Conservation (phyloP, 2,797 vertebrate species). For the Aldrovandia affinis region DNA sequence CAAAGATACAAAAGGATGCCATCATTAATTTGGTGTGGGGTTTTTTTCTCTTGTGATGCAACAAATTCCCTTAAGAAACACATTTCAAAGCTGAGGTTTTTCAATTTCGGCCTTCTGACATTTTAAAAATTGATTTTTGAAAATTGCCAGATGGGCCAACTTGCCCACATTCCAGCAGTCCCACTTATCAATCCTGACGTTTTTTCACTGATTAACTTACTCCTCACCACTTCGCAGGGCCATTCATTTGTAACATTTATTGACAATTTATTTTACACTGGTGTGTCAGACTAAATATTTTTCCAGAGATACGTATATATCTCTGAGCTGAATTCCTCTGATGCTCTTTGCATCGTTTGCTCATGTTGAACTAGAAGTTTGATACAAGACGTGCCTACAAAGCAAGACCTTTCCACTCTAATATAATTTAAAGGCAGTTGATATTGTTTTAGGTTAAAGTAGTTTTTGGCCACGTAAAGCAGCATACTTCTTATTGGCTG, state of each 20-base stretch:
- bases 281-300: not conserved
- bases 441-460: not conserved
- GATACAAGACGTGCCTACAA: not conserved
- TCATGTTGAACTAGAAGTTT: not conserved
- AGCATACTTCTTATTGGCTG: not conserved
- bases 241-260: not conserved
- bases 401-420: not conserved
- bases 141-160: constrained; percentile 9
- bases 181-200: constrained; percentile 12
- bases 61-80: constrained; percentile 23
- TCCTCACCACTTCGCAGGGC: constrained; percentile 2
- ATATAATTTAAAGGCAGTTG: not conserved
- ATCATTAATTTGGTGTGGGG: constrained; percentile 41
- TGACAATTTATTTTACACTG: not conserved
- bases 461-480: not conserved
- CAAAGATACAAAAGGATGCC: constrained; percentile 27
- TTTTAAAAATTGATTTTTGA: constrained; percentile 50
- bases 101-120: constrained; percentile 39
- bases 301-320: not conserved
- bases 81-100: constrained; percentile 23
- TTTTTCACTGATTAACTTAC: constrained; percentile 14
- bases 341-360: not conserved
- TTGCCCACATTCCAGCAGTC: not conserved
- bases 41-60: constrained; percentile 29
- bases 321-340: not conserved